Conservation (phyloP, 2,888 invertebrate species). For the Keiferia lycopersicella region DNA sequence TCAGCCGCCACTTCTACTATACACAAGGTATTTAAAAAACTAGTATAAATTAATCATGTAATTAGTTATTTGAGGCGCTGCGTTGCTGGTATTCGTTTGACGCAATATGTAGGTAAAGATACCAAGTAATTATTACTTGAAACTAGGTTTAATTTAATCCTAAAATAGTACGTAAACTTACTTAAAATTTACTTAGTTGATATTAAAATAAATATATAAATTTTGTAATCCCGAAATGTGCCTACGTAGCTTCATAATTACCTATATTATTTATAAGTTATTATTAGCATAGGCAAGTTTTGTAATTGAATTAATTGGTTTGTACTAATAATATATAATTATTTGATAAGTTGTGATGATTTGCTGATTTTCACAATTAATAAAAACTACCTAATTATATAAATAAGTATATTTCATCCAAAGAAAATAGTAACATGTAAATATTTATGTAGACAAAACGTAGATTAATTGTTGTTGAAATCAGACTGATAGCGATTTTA, state of each 20-base stretch:
- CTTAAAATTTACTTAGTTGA: not conserved
- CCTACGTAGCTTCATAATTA: conserved; percentile 39
- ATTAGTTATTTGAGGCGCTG: no score
- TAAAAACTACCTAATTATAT: not conserved
- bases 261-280: conserved; percentile 10
- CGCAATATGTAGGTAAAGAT: no score
- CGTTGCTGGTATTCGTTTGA: no score
- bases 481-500: conserved; percentile 73
- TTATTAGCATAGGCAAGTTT: not conserved
- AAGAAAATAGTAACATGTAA: conserved; percentile 14
- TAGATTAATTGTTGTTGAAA: conserved; percentile 52
- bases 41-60: no score
- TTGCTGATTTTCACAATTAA: not conserved
- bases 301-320: not conserved
- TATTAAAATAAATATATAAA: not conserved
- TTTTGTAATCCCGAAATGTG: conserved; percentile 43
- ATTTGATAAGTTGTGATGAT: not conserved
- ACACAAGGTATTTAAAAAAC: no score
- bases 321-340: not conserved
- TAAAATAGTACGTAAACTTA: no score
- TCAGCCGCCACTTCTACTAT: no score
- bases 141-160: no score
- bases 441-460: conserved; percentile 4
- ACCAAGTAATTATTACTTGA: no score
- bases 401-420: not conserved